Base-by-base conservation (phyloP, 2,888 invertebrate species). In the Cantharis rufa region DNA sequence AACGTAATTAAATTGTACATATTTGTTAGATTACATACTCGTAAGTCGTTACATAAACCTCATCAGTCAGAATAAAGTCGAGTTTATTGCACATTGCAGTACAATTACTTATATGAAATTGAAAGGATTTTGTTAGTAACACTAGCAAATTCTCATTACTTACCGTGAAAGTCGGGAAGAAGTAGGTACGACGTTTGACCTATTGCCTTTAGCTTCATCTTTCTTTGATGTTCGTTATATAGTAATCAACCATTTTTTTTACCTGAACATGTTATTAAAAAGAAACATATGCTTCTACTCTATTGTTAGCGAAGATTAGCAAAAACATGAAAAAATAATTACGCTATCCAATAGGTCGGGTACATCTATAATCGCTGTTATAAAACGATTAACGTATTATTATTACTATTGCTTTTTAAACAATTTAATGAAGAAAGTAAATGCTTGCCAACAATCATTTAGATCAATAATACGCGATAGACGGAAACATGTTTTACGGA, bases 121-220 rank as follows among this genome's bases (percentile, higher is more conserved):
- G 73, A 73, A 73, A 73, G 73, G 73, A 68, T 69, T 69, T 61
- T 68, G 48, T 16, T 72, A 32, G 48, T 64, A 72, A 28, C 64
- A 48, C 48, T 68, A 69, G 69, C 73, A 73, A 62, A 69, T 68
- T 73, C 73, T 61, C 69, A 68, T 73, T 73, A 72, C 73, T 73
- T 73, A 72, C 73, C 16, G 73, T 73, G 73, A 73, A 73, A 73
- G 73, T 73, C 69, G 32, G 73, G 69, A 69, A 69, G 73, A 48
- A 21, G 18, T 64, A 21, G 64, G 18, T 61, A 27, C 24, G 18
- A 24, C 61, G 73, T 73, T 63, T 73, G 73, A 73, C 73, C 73
- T 73, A 73, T 73, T 73, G 73, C 73, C 73, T 73, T 69, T 62
- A 73, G 73, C 73, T 69, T 73, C 48, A 61, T 73, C 61, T 61